Base-by-base conservation (phyloP, 1,140 invertebrate species). In the Trachelipus rathkii region DNA sequence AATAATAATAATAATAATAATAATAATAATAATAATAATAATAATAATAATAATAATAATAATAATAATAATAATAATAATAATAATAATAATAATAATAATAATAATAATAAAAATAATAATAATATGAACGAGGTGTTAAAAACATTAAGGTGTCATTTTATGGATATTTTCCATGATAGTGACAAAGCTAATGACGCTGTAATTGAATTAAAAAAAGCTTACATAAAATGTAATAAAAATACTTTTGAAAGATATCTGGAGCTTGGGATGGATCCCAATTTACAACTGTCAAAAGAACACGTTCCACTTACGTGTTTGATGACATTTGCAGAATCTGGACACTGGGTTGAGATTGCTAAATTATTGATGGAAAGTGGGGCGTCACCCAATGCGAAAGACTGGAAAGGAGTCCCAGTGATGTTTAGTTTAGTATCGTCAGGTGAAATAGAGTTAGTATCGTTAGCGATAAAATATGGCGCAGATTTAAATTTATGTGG, bases 151-250 rank as follows among this genome's bases (percentile, higher is more conserved):
- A 60, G 19, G 50, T 60, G 33, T 60, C 50, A 60, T 8, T 60
- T 60, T 33, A 1, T 15, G 8, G 11, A 60, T 19, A 60, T 60
- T 60, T 33, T 60, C 50, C 19, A 60, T 60, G 50, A 15, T 13
- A 60, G 50, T 13, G 50, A 19, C 50, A 60, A 3, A 3, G 50
- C 19, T 19, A 8, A 60, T 60, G 50, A 60, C 1, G 50, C 50
- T 8, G 50, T 60, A 19, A 19, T 8, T 1, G 50, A 68, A 66
- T 19, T 75, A 11, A 68, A 44, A 2, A 75, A 75, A 24, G 79
- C 77, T 19, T 76, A 78, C 45, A 75, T 75, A 53, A 50, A 75
- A 10, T 80, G 79, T 71, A 74, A 81, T 21, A 75, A 71, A 43
- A 76, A 43, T 6, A 69, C 69, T 24, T 23, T 81, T 24, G 21